Conservation (phyloP, 1,140 invertebrate species). For the Orchestia grillus region DNA sequence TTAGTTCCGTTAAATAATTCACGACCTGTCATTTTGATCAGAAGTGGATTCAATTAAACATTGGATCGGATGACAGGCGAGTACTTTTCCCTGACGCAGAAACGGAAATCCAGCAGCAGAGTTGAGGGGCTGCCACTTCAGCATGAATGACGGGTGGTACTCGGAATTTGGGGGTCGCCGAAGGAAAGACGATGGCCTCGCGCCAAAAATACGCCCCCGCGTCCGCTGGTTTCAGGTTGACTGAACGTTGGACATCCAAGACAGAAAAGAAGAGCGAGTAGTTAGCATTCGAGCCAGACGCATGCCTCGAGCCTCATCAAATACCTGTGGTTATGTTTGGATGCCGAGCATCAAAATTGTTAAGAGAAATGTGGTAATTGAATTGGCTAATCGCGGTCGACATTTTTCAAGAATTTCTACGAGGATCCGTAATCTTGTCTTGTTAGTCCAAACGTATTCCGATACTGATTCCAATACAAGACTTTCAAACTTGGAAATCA, state of each 20-base stretch:
- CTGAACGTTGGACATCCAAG: background rate
- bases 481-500: background rate
- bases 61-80: too few relatives aligned
- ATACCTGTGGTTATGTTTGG: background rate
- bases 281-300: background rate
- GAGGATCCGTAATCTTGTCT: background rate
- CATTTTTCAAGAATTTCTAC: background rate
- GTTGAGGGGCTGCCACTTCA: background rate
- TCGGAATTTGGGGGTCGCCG: background rate
- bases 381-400: too few relatives aligned
- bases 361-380: background rate
- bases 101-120: background rate
- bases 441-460: background rate
- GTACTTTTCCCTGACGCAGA: background rate
- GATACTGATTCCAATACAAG: background rate
- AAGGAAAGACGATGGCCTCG: too few relatives aligned
- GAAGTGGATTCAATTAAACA: too few relatives aligned
- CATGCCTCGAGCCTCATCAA: background rate
- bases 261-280: background rate
- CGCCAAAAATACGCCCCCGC: background rate
- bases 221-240: background rate
- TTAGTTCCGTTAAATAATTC: too few relatives aligned
- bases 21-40: too few relatives aligned
- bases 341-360: background rate
- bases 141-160: background rate